phyloP scores from a whole-genome alignment of 2,888 invertebrate genomes.

The Mimumesa dahlbomi region DNA sequence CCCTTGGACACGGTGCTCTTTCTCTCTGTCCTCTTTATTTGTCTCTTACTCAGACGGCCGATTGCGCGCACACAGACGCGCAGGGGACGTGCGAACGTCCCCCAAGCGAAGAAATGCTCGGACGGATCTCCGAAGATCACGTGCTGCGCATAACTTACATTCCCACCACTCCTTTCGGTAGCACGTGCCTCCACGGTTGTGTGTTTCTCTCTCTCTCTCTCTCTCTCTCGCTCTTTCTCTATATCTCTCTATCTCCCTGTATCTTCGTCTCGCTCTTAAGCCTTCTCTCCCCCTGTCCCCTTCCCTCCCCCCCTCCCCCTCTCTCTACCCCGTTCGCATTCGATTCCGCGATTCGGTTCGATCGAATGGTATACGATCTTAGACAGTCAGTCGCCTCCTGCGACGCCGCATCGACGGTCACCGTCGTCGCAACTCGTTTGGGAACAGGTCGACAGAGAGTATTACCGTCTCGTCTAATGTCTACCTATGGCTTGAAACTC shows the following conservation, averaged over 20 bases:
- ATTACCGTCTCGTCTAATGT: neutral
- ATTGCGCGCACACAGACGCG: conserved; percentile 16
- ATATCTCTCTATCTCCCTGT: conserved; percentile 46
- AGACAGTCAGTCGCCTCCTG: conserved; percentile 70
- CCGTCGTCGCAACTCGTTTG: conserved; percentile 11
- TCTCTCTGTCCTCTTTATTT: conserved; percentile 52
- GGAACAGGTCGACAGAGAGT: no score
- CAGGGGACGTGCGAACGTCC: conserved; percentile 54
- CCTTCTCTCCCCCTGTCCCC: conserved; percentile 37
- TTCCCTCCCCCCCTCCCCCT: conserved; percentile 13
- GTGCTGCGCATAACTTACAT: conserved; percentile 78
- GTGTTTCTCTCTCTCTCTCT: conserved; percentile 43
- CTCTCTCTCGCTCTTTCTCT: no score
- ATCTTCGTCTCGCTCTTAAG: conserved; percentile 53
- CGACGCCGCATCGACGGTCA: conserved; percentile 67
- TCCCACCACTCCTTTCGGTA: conserved; percentile 71
- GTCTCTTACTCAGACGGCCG: conserved; percentile 29
- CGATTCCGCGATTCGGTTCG: conserved; percentile 72
- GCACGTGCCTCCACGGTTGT: conserved; percentile 64
- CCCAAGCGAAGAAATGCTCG: conserved; percentile 65
- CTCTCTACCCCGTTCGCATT: conserved; percentile 45
- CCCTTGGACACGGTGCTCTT: conserved; percentile 30
- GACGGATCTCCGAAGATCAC: conserved; percentile 74
- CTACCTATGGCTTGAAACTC: neutral
- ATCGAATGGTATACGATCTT: conserved; percentile 69